Evolutionary conservation across 2,797 vertebrate species (phyloP).

Genomic region (Tadarida brasiliensis): DNA sequence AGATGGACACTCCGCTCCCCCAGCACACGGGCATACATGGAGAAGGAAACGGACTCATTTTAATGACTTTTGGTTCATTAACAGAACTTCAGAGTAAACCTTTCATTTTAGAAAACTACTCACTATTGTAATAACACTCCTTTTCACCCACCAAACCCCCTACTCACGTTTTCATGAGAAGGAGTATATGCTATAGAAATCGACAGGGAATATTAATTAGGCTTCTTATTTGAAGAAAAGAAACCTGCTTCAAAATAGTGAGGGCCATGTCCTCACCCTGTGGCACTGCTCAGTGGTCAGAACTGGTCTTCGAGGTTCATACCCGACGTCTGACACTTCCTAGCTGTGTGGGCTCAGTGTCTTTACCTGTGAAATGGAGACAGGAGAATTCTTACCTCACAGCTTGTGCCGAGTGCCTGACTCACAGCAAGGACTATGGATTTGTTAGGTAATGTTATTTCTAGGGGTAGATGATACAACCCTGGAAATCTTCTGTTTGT

Average conservation of each 20-base stretch:
- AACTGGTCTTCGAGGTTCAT: neutral
- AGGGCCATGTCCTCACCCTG: neutral
- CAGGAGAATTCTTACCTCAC: neutral
- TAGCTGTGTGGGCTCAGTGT: neutral
- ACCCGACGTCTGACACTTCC: neutral
- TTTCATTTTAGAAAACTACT: conserved; percentile 13
- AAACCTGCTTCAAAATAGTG: neutral
- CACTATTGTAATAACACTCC: neutral
- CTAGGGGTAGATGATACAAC: neutral
- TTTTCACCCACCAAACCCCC: neutral
- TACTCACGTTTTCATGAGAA: neutral
- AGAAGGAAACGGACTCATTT: neutral
- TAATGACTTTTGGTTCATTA: neutral
- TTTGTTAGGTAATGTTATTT: neutral
- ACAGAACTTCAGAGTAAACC: neutral
- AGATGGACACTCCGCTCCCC: no score
- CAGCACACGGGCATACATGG: fast-evolving
- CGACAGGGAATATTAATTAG: neutral
- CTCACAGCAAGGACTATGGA: neutral
- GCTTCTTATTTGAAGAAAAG: neutral
- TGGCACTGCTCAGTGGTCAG: neutral
- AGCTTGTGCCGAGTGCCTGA: neutral
- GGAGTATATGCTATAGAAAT: neutral
- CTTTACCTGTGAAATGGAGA: neutral
- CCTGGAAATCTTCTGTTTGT: neutral